Evolutionary conservation across 2,113 vertebrate species (phyloP).

Genomic region (Micromys minutus): DNA sequence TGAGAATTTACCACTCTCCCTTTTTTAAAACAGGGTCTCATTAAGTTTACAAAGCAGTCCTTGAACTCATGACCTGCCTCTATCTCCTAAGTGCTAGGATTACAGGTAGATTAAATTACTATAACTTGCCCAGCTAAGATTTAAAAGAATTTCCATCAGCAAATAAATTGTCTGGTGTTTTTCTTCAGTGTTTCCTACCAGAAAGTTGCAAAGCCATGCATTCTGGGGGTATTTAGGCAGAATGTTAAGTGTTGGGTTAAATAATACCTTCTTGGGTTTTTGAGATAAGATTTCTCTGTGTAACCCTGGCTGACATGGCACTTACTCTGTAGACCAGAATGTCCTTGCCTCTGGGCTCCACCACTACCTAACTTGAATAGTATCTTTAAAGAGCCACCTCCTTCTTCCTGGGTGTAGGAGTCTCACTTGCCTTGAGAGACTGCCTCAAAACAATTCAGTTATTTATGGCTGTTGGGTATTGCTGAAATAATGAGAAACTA

Average conservation of each 20-base stretch:
- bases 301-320: not conserved
- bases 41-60: not conserved
- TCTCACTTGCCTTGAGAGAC: not conserved
- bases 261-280: not conserved
- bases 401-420: not conserved
- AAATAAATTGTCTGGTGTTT: not conserved
- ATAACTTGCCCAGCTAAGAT: not conserved
- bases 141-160: conserved; percentile 22
- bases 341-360: not conserved
- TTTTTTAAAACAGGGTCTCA: too few relatives aligned
- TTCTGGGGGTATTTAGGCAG: not conserved
- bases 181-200: conserved; percentile 13
- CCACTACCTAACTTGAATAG: not conserved
- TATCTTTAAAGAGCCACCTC: not conserved
- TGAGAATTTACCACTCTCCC: not conserved
- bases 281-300: not conserved
- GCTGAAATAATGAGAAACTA: conserved; percentile 28
- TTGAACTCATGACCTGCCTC: not conserved
- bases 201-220: not conserved
- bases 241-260: not conserved
- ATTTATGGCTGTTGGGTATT: not conserved
- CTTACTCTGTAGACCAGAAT: not conserved
- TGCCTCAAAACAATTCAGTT: not conserved
- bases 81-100: not conserved
- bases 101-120: not conserved